phyloP scores from a whole-genome alignment of 2,888 invertebrate genomes.

The Steinernema carpocapsae region DNA sequence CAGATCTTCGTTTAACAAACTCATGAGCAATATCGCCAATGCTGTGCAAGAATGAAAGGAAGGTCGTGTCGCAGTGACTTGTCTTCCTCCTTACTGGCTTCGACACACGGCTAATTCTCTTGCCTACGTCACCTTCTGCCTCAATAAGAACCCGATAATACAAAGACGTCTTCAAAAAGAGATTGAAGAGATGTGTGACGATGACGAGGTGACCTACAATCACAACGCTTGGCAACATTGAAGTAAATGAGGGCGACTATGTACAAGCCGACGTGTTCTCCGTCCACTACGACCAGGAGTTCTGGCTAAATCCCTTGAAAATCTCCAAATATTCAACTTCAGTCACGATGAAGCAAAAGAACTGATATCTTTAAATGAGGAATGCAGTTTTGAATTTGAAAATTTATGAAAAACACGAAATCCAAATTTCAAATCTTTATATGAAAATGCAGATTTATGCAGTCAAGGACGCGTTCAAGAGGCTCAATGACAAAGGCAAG shows the following conservation, averaged over 20 bases:
- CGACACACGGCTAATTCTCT: constrained; percentile 73
- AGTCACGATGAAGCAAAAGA: no score
- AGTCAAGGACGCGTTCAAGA: no score
- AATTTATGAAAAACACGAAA: no score
- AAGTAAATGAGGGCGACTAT: constrained; percentile 54
- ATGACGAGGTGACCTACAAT: constrained; percentile 54
- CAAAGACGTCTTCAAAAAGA: constrained; percentile 66
- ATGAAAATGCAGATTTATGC: no score
- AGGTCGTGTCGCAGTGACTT: constrained; percentile 56
- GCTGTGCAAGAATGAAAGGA: constrained; percentile 47
- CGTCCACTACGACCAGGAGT: constrained; percentile 55
- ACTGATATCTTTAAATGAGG: no score
- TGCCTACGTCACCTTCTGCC: constrained; percentile 70
- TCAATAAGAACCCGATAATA: constrained; percentile 70
- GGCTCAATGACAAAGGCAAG: neutral
- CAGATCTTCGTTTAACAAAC: constrained; percentile 31
- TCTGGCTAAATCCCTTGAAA: constrained; percentile 63
- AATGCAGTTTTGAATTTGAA: no score
- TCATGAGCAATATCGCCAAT: constrained; percentile 35
- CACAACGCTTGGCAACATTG: constrained; percentile 52
- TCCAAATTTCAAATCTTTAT: no score
- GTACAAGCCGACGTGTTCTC: constrained; percentile 58
- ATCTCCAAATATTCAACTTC: no score
- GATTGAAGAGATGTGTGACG: constrained; percentile 47
- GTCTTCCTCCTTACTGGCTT: constrained; percentile 65